Conservation (phyloP, 2,113 vertebrate species). For the Ageneiosus marmoratus region DNA sequence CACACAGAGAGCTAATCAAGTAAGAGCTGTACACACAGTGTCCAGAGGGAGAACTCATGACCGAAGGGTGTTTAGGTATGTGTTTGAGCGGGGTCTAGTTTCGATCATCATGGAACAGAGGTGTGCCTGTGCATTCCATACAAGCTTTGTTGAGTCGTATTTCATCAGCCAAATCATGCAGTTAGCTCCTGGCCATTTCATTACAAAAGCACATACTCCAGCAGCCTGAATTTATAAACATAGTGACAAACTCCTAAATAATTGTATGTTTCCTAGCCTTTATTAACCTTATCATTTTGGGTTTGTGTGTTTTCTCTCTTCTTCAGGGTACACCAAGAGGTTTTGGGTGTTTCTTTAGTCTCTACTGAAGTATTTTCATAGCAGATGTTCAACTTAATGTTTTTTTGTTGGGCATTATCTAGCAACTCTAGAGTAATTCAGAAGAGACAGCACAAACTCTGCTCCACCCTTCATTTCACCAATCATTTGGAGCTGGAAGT, state of each 20-base stretch:
- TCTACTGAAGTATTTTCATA: not conserved
- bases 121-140: conserved; percentile 49
- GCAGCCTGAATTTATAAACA: not conserved
- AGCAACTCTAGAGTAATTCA: not conserved
- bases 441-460: not conserved
- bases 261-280: conserved; percentile 48
- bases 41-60: not conserved
- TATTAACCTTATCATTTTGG: not conserved
- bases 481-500: not conserved
- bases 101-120: conserved; percentile 45
- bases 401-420: not conserved
- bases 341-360: not conserved
- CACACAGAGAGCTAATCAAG: not conserved
- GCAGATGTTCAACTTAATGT: conserved; percentile 17
- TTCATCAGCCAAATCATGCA: conserved; percentile 66
- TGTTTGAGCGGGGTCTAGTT: conserved; percentile 40
- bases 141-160: conserved; percentile 42
- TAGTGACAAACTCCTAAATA: conserved; percentile 58
- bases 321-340: conserved; percentile 14
- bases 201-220: not conserved
- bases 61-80: conserved; percentile 13
- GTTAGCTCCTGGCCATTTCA: conserved; percentile 54
- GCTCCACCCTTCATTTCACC: not conserved
- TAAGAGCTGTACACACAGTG: not conserved
- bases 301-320: not conserved